Evolutionary conservation across 2,797 vertebrate species (phyloP).

Genomic region (Distichodus sexfasciatus): DNA sequence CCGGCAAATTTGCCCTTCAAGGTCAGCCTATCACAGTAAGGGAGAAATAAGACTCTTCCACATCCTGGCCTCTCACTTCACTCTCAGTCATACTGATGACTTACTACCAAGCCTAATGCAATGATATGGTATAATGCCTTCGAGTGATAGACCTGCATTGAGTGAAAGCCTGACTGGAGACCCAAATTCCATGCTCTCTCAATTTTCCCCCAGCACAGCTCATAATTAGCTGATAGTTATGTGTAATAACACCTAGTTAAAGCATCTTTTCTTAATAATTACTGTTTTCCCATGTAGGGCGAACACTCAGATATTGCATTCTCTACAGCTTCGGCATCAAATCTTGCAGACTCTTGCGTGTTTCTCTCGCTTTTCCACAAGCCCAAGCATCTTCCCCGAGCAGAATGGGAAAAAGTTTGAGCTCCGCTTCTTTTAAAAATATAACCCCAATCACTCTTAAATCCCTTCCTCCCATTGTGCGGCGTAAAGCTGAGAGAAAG

Average conservation of each 20-base stretch:
- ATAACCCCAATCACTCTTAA: slow-evolving; percentile 44
- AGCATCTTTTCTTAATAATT: too few species aligned
- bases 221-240: not conserved
- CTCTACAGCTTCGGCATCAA: not conserved
- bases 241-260: too few species aligned
- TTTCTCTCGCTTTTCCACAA: not conserved
- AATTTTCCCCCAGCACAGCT: not conserved
- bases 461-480: slow-evolving; percentile 72
- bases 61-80: not conserved
- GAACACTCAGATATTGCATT: not conserved
- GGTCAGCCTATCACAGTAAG: slow-evolving; percentile 22
- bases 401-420: slow-evolving; percentile 48
- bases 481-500: slow-evolving; percentile 53
- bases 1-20: slow-evolving; percentile 20
- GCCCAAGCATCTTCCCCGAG: slow-evolving; percentile 6
- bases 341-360: not conserved
- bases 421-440: slow-evolving; percentile 40
- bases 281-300: not conserved
- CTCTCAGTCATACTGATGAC: not conserved
- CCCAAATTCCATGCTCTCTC: not conserved
- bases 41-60: slow-evolving; percentile 18
- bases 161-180: not conserved
- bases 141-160: not conserved
- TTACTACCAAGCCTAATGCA: slow-evolving; percentile 13
- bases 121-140: not conserved